Conservation (phyloP, 2,797 vertebrate species). For the Urophycis tenuis region DNA sequence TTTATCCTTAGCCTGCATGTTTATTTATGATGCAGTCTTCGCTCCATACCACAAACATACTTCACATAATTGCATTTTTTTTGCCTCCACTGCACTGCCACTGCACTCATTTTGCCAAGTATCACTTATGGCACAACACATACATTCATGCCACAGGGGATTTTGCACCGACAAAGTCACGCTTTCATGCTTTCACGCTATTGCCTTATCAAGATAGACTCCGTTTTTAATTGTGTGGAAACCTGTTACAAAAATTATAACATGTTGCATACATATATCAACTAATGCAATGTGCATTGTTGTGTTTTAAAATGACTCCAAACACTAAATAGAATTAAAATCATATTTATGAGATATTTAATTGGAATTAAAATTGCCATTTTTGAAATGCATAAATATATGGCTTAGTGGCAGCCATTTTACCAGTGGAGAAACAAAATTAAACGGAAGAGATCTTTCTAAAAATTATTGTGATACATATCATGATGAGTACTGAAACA, state of each 20-base stretch:
- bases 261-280: slow-evolving; percentile 11
- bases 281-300: slow-evolving; percentile 8
- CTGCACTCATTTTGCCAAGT: slow-evolving; percentile 45
- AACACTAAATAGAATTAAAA: background rate
- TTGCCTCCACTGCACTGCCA: slow-evolving; percentile 47
- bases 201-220: slow-evolving; percentile 38
- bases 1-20: slow-evolving; percentile 56
- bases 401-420: background rate
- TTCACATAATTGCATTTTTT: slow-evolving; percentile 66
- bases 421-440: background rate
- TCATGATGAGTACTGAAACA: slow-evolving; percentile 30
- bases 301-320: slow-evolving; percentile 12
- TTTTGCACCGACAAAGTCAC: slow-evolving; percentile 35
- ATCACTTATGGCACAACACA: slow-evolving; percentile 49
- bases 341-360: no score
- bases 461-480: slow-evolving; percentile 22
- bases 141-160: slow-evolving; percentile 47
- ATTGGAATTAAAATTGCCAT: background rate
- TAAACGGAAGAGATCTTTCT: slow-evolving; percentile 13
- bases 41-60: slow-evolving; percentile 53
- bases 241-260: slow-evolving; percentile 17
- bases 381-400: background rate
- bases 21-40: slow-evolving; percentile 63
- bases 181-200: slow-evolving; percentile 28
- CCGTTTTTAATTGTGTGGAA: slow-evolving; percentile 36